Base-by-base conservation (phyloP, 2,888 invertebrate genomes). In the Aphelenchoides bicaudatus region DNA sequence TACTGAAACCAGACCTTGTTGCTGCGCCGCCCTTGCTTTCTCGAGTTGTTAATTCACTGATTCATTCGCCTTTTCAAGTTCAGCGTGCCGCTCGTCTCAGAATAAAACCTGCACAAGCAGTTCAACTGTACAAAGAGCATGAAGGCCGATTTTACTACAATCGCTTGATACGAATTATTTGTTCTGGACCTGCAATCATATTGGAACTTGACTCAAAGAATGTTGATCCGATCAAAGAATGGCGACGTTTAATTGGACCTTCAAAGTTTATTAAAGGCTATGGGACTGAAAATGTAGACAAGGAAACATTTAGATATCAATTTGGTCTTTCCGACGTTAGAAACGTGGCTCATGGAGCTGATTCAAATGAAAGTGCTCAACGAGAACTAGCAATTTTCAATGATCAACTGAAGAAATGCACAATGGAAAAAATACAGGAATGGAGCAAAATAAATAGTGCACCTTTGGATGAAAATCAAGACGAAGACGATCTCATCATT, bases 1-100 rank as follows among this genome's bases (percentile, higher is more conserved):
- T 53, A 21, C 47, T 53, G 46, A 53, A 53, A 21, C 53, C 53
- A 25, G 53, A 53, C 27, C 27, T 51, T 23, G 37, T 51, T 10
- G 31, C 52, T 10, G 34, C 23, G 19, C 52, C 52, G 2, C 52
- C 38, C 13, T 30, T 51, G 38, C 38, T 39, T 8, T 13, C 16
- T 8, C 10, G 39, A 8, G 38, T 38, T n/a, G 10, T 51, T 19
- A 23, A 49, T n/a, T 39, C 19, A 19, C 37, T 51, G n/a, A 13
- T 51, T 2, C 8, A 16, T 16, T 51, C 52, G 16, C 19, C 16
- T 3, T 23, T 51, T 19, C 31, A 27, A 8, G 39, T 51, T 13
- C 31, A 10, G 8, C 31, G 52, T n/a, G 37, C 39, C 8, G 52
- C 52, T 2, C 37, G 31, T 31, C 13, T 51, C 13, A 19, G 43